phyloP scores from a whole-genome alignment of 2,113 vertebrate genomes.

The Dasypus novemcinctus region DNA sequence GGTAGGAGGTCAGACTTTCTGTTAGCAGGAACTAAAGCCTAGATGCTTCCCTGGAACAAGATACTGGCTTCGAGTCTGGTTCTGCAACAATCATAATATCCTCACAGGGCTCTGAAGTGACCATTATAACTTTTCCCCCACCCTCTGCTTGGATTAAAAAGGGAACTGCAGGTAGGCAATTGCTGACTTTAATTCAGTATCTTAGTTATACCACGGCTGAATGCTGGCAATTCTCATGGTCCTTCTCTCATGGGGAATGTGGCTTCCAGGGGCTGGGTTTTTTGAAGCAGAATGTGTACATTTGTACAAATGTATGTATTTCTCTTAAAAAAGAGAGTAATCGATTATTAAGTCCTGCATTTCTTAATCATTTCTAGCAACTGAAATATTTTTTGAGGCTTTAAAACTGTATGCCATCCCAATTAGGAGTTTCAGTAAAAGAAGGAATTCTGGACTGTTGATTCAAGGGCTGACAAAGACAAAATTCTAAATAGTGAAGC shows the following conservation, averaged over 20 bases:
- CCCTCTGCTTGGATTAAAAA: background rate
- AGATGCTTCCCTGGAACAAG: background rate
- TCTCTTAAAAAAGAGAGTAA: background rate
- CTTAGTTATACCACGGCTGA: background rate
- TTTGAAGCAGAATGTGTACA: slow-evolving; percentile 18
- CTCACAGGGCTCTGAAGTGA: background rate
- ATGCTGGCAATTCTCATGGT: background rate
- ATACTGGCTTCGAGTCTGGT: background rate
- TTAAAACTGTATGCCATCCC: background rate
- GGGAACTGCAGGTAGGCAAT: background rate
- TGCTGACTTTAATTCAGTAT: slow-evolving; percentile 17
- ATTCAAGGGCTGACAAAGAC: background rate
- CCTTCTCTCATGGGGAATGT: background rate
- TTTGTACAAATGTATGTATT: slow-evolving; percentile 15
- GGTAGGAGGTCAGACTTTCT: background rate
- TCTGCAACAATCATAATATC: background rate
- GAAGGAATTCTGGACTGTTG: background rate
- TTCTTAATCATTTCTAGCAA: slow-evolving; percentile 31
- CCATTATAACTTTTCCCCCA: background rate
- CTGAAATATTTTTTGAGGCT: background rate
- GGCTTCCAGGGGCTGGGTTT: background rate
- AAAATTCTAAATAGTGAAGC: background rate
- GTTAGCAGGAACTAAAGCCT: background rate
- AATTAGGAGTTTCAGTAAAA: slow-evolving; percentile 10
- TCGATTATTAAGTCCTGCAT: background rate